These are phyloP conservation scores for Cataglyphis hispanica DNA, from an alignment of 1,140 invertebrate genomes.

Conservation along the genomic window DNA sequence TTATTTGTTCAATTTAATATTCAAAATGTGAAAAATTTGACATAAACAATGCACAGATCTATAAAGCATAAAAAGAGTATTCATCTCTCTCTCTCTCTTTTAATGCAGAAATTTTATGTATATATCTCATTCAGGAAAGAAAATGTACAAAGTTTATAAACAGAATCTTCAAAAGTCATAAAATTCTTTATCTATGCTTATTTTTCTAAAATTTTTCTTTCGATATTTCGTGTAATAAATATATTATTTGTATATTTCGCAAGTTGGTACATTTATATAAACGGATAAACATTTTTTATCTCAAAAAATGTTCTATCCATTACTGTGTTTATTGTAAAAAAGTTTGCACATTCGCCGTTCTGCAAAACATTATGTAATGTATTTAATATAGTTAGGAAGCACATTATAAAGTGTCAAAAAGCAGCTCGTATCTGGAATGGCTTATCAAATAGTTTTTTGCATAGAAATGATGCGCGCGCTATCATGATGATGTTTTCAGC, in stretches of 20 bases:
- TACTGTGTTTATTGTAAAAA: background rate
- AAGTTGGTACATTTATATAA: background rate
- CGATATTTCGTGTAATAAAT: background rate
- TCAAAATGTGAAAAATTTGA: slow-evolving; percentile 16
- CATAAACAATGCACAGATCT: background rate
- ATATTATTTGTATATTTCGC: background rate
- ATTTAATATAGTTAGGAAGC: background rate
- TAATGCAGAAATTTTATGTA: slow-evolving; percentile 34
- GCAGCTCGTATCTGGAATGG: background rate
- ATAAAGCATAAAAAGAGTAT: slow-evolving; percentile 26
- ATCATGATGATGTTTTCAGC: slow-evolving; percentile 7
- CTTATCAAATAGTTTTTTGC: slow-evolving; percentile 4
- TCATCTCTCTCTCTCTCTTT: background rate
- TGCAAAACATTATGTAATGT: background rate
- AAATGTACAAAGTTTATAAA: slow-evolving; percentile 5
- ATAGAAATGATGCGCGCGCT: slow-evolving; percentile 6
- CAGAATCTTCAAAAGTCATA: slow-evolving; percentile 27
- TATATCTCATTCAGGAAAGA: slow-evolving; percentile 9
- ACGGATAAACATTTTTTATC: background rate
- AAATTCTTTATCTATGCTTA: slow-evolving; percentile 22
- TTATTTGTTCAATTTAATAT: slow-evolving; percentile 9
- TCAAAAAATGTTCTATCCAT: background rate
- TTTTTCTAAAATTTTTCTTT: slow-evolving; percentile 1
- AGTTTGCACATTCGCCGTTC: background rate
- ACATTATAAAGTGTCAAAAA: background rate